Evolutionary conservation across 2,797 vertebrate species (phyloP).

Genomic region (Myiotriccus ornatus): DNA sequence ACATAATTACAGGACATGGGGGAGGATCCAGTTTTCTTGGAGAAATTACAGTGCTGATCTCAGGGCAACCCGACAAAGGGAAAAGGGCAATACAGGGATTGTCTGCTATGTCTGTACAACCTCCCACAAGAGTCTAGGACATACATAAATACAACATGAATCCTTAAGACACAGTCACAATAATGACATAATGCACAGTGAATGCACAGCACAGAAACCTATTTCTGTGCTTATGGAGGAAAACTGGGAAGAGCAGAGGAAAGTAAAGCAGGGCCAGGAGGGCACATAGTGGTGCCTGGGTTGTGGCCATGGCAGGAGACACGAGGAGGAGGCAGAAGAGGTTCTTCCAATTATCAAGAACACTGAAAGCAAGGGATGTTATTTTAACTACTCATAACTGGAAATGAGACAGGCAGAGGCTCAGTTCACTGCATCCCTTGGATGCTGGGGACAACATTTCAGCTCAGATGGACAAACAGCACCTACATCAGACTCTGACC

Average conservation of each 20-base stretch:
- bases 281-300: rapidly evolving
- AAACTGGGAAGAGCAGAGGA: neutral
- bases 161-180: neutral
- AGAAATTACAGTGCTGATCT: neutral
- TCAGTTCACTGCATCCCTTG: neutral
- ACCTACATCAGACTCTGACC: neutral
- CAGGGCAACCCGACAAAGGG: rapidly evolving
- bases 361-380: rapidly evolving
- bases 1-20: neutral
- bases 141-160: neutral
- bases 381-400: neutral
- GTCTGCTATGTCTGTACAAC: neutral
- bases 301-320: neutral
- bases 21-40: neutral
- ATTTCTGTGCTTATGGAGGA: neutral
- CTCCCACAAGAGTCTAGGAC: neutral
- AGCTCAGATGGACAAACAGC: neutral
- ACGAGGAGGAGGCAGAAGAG: neutral
- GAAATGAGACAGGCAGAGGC: neutral
- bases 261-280: neutral
- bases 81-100: neutral
- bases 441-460: neutral
- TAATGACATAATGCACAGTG: neutral
- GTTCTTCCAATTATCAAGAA: neutral
- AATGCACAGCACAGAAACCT: neutral